Evolutionary conservation across 2,113 vertebrate species (phyloP).

Genomic region (Myanophis thanlyinensis): DNA sequence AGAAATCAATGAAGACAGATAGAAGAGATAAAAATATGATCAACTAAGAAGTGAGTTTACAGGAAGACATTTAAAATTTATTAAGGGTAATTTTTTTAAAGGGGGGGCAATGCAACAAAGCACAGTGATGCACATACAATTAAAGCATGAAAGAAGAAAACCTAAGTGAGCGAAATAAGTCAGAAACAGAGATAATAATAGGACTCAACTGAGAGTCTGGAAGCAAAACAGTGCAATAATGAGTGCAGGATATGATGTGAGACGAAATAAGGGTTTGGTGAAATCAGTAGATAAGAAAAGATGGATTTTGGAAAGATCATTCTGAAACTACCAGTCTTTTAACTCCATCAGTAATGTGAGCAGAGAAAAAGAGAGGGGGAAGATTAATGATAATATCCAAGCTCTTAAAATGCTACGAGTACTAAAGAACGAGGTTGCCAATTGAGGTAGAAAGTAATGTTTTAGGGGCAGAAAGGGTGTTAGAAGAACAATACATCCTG

Average conservation of each 20-base stretch:
- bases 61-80: not conserved
- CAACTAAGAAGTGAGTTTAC: not conserved
- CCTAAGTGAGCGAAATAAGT: not conserved
- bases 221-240: not conserved
- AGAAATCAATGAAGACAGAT: not conserved
- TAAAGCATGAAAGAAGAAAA: not conserved
- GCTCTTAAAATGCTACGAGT: not conserved
- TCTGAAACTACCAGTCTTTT: not conserved
- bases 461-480: not conserved
- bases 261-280: not conserved
- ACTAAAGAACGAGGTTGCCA: not conserved
- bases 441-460: not conserved
- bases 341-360: not conserved
- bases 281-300: constrained; percentile 1
- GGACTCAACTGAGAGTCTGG: not conserved
- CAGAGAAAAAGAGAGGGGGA: not conserved
- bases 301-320: not conserved
- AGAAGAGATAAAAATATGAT: not conserved
- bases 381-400: not conserved
- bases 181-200: not conserved
- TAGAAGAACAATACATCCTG: not conserved
- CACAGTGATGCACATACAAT: not conserved
- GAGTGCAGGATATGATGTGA: not conserved
- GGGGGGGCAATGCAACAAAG: not conserved
- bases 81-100: not conserved